phyloP scores from a whole-genome alignment of 1,140 invertebrate genomes.

The Dolichoris vasculosae region DNA sequence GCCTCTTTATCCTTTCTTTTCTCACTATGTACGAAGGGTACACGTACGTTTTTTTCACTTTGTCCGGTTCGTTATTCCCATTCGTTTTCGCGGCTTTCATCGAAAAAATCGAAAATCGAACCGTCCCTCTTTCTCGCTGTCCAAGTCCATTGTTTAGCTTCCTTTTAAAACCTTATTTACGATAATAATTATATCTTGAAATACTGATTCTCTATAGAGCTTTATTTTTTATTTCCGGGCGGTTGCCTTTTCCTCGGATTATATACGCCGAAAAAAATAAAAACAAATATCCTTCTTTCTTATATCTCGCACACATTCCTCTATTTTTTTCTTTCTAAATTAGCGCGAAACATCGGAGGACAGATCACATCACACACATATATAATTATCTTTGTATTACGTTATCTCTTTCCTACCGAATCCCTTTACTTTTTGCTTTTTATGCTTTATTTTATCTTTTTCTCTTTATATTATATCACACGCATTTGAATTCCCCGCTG shows the following conservation, averaged over 20 bases:
- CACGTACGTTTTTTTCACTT: slow-evolving; percentile 27
- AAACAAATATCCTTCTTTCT: background rate
- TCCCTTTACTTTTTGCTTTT: background rate
- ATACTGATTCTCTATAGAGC: slow-evolving; percentile 69
- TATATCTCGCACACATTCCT: slow-evolving; percentile 1
- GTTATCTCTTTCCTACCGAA: background rate
- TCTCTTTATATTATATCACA: slow-evolving; percentile 17
- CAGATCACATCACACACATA: slow-evolving; percentile 2
- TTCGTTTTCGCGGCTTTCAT: slow-evolving; percentile 11
- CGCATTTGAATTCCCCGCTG: slow-evolving; percentile 10
- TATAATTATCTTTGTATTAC: background rate
- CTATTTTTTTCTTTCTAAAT: slow-evolving; percentile 1
- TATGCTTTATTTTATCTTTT: slow-evolving; percentile 9
- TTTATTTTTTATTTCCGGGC: slow-evolving; percentile 59
- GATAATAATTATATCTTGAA: slow-evolving; percentile 63
- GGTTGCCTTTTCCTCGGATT: slow-evolving; percentile 64
- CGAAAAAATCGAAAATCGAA: slow-evolving; percentile 35
- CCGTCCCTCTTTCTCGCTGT: slow-evolving; percentile 1
- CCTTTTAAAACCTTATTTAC: slow-evolving; percentile 56
- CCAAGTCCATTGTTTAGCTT: slow-evolving; percentile 10
- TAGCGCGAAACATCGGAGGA: background rate
- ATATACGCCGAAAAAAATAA: slow-evolving; percentile 46
- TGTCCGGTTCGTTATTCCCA: background rate
- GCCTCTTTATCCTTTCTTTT: background rate
- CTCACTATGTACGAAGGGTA: slow-evolving; percentile 36